Evolutionary conservation across 2,888 invertebrate genomes (phyloP).

Genomic region (Lobophora halterata): DNA sequence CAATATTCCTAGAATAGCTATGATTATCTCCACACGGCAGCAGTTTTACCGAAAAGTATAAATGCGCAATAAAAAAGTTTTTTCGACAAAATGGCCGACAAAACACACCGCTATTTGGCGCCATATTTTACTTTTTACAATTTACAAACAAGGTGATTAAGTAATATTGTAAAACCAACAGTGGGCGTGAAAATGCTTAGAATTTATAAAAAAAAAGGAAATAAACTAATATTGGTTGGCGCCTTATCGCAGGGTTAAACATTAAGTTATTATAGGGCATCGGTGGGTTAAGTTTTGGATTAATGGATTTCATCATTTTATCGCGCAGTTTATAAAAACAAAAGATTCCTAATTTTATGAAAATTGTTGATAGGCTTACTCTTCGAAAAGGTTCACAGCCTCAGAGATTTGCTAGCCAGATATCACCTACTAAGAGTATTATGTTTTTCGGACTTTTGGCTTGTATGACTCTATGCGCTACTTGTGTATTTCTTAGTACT

Average conservation of each 20-base stretch:
- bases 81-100: constrained; percentile 38
- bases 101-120: constrained; percentile 49
- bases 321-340: not conserved
- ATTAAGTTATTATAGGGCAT: constrained; percentile 30
- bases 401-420: too few relatives aligned
- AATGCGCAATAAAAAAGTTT: constrained; percentile 46
- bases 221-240: constrained; percentile 40
- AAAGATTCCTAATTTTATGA: not conserved
- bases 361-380: not conserved
- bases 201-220: constrained; percentile 31
- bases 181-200: constrained; percentile 60
- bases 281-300: constrained; percentile 11
- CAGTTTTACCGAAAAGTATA: constrained; percentile 41
- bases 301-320: constrained; percentile 19
- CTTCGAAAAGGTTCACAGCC: too few relatives aligned
- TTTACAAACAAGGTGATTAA: constrained; percentile 51
- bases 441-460: too few relatives aligned
- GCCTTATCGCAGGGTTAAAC: constrained; percentile 31
- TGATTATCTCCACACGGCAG: constrained; percentile 44
- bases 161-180: constrained; percentile 73
- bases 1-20: constrained; percentile 39
- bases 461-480: too few relatives aligned
- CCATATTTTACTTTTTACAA: constrained; percentile 55
- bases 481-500: too few relatives aligned
- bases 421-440: too few relatives aligned